Conservation (phyloP, 1,140 invertebrate genomes). For the Kradibia gibbosae region DNA sequence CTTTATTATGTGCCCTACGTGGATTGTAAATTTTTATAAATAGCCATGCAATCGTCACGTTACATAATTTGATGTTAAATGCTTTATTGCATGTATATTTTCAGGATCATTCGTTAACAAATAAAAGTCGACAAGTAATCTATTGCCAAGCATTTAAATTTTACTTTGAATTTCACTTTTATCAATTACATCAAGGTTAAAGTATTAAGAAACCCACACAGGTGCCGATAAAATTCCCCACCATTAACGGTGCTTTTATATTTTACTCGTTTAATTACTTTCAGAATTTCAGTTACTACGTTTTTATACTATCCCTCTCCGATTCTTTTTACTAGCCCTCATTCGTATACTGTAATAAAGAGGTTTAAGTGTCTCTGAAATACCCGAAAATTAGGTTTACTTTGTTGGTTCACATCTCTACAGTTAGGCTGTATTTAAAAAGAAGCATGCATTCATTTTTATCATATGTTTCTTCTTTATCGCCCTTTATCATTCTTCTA, state of each 20-base stretch:
- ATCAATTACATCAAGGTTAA: background rate
- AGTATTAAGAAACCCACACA: conserved; percentile 1
- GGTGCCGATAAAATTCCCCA: background rate
- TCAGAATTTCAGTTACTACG: background rate
- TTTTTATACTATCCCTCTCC: background rate
- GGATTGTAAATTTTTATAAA: too few relatives aligned
- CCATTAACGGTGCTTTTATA: background rate
- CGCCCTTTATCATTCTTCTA: too few relatives aligned
- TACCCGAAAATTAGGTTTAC: too few relatives aligned
- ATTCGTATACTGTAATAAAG: background rate
- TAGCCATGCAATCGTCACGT: too few relatives aligned
- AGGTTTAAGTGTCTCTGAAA: too few relatives aligned
- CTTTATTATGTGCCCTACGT: too few relatives aligned
- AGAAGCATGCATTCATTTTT: too few relatives aligned
- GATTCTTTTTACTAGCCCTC: background rate
- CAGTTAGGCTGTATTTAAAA: too few relatives aligned
- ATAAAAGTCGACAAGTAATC: background rate
- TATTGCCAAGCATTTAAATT: conserved; percentile 3
- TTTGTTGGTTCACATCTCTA: too few relatives aligned
- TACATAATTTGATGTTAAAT: too few relatives aligned
- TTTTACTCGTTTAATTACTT: background rate
- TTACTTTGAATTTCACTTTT: conserved; percentile 15
- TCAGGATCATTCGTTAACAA: background rate
- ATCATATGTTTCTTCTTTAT: too few relatives aligned
- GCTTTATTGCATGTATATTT: too few relatives aligned